Percentiles rank a stretch among this genome's conserved stretches.
These are phyloP conservation scores for Eremobia ochroleuca DNA, from an alignment of 2,888 invertebrate species.

Conservation along the genomic window DNA sequence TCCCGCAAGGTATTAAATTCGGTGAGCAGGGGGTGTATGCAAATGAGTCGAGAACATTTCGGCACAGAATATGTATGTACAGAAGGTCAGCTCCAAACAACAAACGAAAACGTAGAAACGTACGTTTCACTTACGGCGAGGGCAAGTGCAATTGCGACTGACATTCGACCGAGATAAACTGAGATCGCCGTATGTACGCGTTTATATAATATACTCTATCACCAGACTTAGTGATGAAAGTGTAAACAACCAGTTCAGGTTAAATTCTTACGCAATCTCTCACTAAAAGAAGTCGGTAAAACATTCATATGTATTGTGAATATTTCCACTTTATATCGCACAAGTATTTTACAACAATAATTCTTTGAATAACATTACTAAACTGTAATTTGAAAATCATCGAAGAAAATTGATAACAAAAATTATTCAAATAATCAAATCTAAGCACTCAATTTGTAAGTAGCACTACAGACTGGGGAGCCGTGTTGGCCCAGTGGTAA, in stretches of 20 bases:
- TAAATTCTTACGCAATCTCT: not conserved
- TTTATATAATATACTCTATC: not conserved
- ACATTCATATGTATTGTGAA: not conserved
- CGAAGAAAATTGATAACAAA: no score
- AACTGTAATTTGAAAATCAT: no score
- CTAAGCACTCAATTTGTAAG: not conserved
- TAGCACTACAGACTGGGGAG: not conserved
- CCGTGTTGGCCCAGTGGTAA: no score
- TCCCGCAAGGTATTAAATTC: slow-evolving; percentile 49
- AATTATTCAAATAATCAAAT: not conserved
- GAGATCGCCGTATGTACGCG: not conserved
- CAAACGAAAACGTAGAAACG: not conserved
- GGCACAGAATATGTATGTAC: not conserved
- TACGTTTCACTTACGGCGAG: not conserved
- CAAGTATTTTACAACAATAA: no score
- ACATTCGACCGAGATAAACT: not conserved
- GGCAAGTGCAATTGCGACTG: not conserved
- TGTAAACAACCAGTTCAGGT: not conserved
- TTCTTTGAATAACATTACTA: not conserved
- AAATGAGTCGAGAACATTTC: slow-evolving; percentile 42
- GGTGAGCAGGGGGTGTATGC: slow-evolving; percentile 48
- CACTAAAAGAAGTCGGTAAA: not conserved
- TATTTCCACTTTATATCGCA: no score
- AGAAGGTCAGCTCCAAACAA: not conserved
- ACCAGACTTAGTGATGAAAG: not conserved